Base-by-base conservation (phyloP, 2,888 invertebrate genomes). In the Elmis aenea region DNA sequence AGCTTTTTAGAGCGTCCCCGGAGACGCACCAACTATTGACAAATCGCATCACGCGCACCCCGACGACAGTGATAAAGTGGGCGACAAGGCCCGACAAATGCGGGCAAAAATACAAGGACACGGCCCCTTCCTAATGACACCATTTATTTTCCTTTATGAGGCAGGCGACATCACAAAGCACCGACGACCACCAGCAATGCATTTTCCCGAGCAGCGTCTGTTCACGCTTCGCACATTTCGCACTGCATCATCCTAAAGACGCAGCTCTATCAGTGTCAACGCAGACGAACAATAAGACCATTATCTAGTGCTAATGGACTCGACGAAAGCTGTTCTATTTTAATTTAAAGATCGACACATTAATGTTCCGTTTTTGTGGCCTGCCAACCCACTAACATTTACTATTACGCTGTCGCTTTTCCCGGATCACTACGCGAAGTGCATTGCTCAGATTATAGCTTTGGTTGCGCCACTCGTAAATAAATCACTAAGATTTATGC, bases 121-220 rank as follows among this genome's bases (percentile, higher is more conserved):
- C 58, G 64, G 60, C 61, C 63, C 57, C 58, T 51, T 58, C 58
- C 64, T 69, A 69, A 69, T 67, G 67, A 67, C 59, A 57, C 62
- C 60, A 64, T 69, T 63, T 59, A 66, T 69, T 67, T 61, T 55
- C 62, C 63, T 66, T 66, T 67, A 65, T 62, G 63, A 60, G 62
- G 58, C 61, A 57, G 57, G 53, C 59, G 59, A 62, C 62, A 61
- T 60, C 62, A 62, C 61, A 63, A 64, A 64, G 59, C 58, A 56
- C 57, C 61, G 59, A 44, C 57, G 57, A 58, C 59, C 57, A 55
- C 57, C 55, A 50, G 55, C 57, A 58, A 61, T 61, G 58, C 58
- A 58, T 58, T 58, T 53, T 47, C 57, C 57, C 48, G 48, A 45
- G 35, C 42, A 49, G 54, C 57, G 57, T 58, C 57, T 57, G 55